These are phyloP conservation scores for Eupithecia dodoneata DNA, from an alignment of 2,888 invertebrate species.

Conservation along the genomic window DNA sequence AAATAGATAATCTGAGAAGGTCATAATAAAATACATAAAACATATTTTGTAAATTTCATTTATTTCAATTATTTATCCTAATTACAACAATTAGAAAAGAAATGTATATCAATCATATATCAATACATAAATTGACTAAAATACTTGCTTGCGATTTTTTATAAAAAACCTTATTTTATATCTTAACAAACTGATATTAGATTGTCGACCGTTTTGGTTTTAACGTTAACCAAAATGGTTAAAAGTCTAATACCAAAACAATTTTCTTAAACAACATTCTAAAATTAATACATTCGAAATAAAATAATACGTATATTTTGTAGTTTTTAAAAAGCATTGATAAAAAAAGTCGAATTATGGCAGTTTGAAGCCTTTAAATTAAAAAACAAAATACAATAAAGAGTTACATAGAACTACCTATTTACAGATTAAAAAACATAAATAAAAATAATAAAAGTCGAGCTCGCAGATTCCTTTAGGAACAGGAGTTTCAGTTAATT, in stretches of 20 bases:
- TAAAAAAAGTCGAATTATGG: constrained; percentile 34
- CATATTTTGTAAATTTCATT: constrained; percentile 66
- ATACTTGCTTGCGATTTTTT: constrained; percentile 63
- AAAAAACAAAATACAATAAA: constrained; percentile 28
- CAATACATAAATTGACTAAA: constrained; percentile 63
- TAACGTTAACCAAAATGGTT: constrained; percentile 64
- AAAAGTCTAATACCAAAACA: constrained; percentile 71
- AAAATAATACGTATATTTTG: constrained; percentile 41
- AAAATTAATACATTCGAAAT: constrained; percentile 44
- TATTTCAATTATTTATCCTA: constrained; percentile 71
- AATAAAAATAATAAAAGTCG: constrained; percentile 44
- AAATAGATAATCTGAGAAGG: background rate
- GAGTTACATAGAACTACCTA: constrained; percentile 56
- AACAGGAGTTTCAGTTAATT: constrained; percentile 55
- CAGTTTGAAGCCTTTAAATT: constrained; percentile 36
- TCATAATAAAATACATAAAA: background rate
- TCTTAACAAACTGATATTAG: constrained; percentile 70
- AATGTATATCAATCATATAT: constrained; percentile 55
- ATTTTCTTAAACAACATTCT: constrained; percentile 56
- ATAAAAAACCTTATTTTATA: constrained; percentile 49
- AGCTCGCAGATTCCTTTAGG: constrained; percentile 43
- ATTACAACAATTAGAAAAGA: constrained; percentile 67
- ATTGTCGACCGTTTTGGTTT: constrained; percentile 74
- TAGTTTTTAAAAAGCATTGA: constrained; percentile 27
- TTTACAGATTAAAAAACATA: constrained; percentile 58